Base-by-base conservation (phyloP, 2,113 vertebrate genomes). In the Pollimyrus isidori region DNA sequence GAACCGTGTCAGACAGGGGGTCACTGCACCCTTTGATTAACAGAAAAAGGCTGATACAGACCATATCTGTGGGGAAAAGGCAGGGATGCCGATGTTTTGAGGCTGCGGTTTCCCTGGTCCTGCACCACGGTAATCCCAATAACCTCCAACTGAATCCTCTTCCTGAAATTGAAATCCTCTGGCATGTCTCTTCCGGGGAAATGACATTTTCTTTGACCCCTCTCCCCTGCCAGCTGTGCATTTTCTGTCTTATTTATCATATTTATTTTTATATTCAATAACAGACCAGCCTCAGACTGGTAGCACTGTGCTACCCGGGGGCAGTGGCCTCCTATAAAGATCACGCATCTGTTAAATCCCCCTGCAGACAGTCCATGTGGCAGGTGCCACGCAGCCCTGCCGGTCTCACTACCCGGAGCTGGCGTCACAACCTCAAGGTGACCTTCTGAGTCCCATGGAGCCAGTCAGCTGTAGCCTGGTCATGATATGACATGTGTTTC, bases 391-490 rank as follows among this genome's bases (percentile, higher is more conserved):
- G 4, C n/a, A 26, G 46, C 53, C 5, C 52, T 83, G 93, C 93
- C 92, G 89, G 46, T 19, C 89, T 89, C 93, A 90, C 93, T 92
- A 35, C 42, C 82, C 92, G 90, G 89, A 90, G 89, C 90, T 83
- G 82, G 92, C 89, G 91, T 86, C 86, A 82, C 93, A 94, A 95
- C 94, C 89, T 89, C 90, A 94, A 93, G 93, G 94, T 95, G 92
- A 94, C 94, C 94, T 94, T 94, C 23, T 15, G 45, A 21, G 46
- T 85, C 39, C 23, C 89, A 92, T 93, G 56, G 90, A 39, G 88
- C 92, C 93, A 93, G 93, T 94, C 93, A 94, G 93, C 93, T 91
- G 23, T 93, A 93, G 90, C 92, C 91, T 94, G 93, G 89, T 92
- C 92, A 94, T 94, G 92, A 94, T 93, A 93, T 93, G 93, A 94